phyloP scores from a whole-genome alignment of 1,140 invertebrate species.

The Pseudachorutes palmiensis region DNA sequence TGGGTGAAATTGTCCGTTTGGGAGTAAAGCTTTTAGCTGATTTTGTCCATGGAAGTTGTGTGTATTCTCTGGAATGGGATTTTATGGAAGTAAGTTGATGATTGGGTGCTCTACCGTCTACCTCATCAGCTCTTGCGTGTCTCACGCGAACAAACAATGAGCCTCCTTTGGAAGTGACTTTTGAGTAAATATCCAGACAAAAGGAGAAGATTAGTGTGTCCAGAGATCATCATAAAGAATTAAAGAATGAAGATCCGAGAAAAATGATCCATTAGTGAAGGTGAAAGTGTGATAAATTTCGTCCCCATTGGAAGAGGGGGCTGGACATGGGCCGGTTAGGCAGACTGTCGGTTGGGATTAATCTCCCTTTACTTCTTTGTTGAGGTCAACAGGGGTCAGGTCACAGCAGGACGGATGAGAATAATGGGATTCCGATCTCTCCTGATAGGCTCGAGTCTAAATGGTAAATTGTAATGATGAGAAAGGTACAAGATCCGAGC shows the following conservation, averaged over 20 bases:
- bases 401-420: background rate
- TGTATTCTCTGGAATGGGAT: no score
- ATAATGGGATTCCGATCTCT: background rate
- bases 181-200: background rate
- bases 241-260: background rate
- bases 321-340: no score
- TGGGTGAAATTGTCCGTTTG: no score
- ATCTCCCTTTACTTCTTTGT: background rate
- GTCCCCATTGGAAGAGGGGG: no score
- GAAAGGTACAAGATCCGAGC: background rate
- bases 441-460: no score
- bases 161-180: background rate
- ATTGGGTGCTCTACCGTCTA: no score
- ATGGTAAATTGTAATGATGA: background rate
- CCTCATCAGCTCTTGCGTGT: background rate
- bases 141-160: background rate
- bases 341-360: no score
- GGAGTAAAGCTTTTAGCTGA: no score
- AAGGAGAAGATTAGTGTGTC: background rate
- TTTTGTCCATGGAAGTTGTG: no score
- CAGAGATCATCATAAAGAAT: background rate
- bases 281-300: no score
- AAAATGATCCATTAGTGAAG: background rate
- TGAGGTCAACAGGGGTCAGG: background rate
- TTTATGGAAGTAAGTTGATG: no score